These are phyloP conservation scores for Cladopsammia gracilis DNA, from an alignment of 64 coral and sea anemone species.

Conservation along the genomic window DNA sequence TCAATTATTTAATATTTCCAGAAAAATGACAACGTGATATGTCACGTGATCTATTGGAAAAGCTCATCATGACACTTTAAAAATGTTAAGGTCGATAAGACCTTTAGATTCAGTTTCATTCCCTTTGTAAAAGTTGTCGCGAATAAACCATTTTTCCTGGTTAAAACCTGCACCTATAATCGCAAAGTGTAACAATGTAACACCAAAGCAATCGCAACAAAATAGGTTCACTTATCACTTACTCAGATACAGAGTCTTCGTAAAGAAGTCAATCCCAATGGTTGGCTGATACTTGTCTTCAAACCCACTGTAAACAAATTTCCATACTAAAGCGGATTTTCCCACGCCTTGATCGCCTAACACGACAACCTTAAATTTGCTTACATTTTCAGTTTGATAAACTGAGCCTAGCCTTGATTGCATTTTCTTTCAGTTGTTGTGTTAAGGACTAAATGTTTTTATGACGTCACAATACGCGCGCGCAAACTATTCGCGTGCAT, in stretches of 20 bases:
- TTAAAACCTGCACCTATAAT: too few species aligned
- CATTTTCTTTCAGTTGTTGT: neutral
- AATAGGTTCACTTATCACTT: conserved; percentile 8
- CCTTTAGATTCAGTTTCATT: too few species aligned
- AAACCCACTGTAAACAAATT: conserved; percentile 90
- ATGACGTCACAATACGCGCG: conserved; percentile 25
- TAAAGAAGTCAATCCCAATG: conserved; percentile 97
- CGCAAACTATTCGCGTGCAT: neutral
- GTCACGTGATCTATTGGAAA: too few species aligned
- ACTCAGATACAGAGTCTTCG: conserved; percentile 80
- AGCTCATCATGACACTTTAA: too few species aligned
- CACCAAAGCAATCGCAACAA: neutral
- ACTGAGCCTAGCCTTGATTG: conserved; percentile 32
- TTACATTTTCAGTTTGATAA: conserved; percentile 44
- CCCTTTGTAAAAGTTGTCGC: too few species aligned
- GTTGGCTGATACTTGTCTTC: conserved; percentile 96
- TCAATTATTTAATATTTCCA: too few species aligned
- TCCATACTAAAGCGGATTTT: conserved; percentile 87
- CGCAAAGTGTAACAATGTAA: neutral
- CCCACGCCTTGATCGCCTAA: conserved; percentile 96
- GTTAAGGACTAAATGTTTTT: neutral
- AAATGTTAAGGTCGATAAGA: too few species aligned
- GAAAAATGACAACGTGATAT: too few species aligned
- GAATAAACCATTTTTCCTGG: too few species aligned
- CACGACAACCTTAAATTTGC: conserved; percentile 92